Evolutionary conservation across 2,113 vertebrate species (phyloP), one percentile per base, ranked within the genome.

Genomic region (Elaphurus davidianus): DNA sequence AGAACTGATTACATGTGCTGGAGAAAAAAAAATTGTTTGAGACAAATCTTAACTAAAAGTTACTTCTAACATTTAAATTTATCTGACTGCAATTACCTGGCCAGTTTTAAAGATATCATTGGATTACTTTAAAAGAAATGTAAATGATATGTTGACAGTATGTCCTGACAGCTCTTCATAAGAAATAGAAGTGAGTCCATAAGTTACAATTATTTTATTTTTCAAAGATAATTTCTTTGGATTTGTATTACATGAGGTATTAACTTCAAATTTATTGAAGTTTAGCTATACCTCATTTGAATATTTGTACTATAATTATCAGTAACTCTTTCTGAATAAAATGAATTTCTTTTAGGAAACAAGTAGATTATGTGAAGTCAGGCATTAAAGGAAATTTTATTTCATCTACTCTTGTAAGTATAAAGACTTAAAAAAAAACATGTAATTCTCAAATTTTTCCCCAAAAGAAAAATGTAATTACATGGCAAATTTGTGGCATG

Each of bases 401-500:
- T n/a, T 87, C 45, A 96, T 30, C 50, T 95, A 87, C 14, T 90
- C 27, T 97, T 82, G 28, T 0, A 27, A 97, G 50, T 52, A 87
- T 21, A 88, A 92, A 57, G 43, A 11, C 64, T 93, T 43, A 25
- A 74, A 27, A 40, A 82, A 55, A 96, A 23, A 2, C 9, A 40
- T 84, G 62, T 78, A 74, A 82, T 85, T 98, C 54, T 52, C 47
- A 97, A 90, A 96, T 97, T 96, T 87, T 93, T 93, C 11, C 21
- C 94, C 96, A 54, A 95, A 95, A 92, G 90, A 98, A n/a, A 83
- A 93, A 64, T 47, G 14, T 93, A 97, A 97, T 93, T 96, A 13
- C 94, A 45, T 6, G 86, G 15, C 11, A 97, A 57, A 91, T 98
- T 95, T 98, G 83, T 98, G 91, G 21, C 93, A 78, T 64, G 78